Base-by-base conservation (phyloP, 2,888 invertebrate species). In the Schizaphis graminum region DNA sequence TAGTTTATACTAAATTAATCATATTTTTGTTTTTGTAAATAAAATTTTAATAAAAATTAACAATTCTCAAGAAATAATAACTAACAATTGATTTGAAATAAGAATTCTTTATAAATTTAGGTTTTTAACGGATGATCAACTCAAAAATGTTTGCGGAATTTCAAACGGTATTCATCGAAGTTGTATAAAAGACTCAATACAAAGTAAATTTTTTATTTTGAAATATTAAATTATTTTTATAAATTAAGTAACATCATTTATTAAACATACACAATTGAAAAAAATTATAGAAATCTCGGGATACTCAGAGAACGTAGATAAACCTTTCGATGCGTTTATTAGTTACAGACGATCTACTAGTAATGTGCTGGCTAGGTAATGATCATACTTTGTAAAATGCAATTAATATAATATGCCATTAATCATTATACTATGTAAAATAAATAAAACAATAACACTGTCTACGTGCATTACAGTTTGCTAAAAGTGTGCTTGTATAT, bases 291-390 rank as follows among this genome's bases (percentile, higher is more conserved):
- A 96, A 95, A 94, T 67, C 67, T 67, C 86, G 28, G 97, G 97
- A 94, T 97, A 97, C 89, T 97, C 97, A 95, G 98, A 98, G 95
- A 98, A 97, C 95, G 97, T 97, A 96, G 98, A 98, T 95, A 99
- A 99, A 96, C 98, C 98, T 91, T 96, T 99, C 95, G 99, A 99
- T 96, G 99, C 99, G 0, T 99, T 99, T 96, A 99, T 99, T 95
- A 99, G 99, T 96, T 99, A 99, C 96, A 97, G 99, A 95, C 97
- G 99, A 95, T 99, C 99, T 11, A 99, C 99, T 96, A 99, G 99
- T 92, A 99, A 99, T 8, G 99, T 99, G 96, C 96, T 99, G 95
- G 99, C 99, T 24, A 97, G 97, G 96, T 96, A 95, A 94, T 26
- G 21, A 13, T 35, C 24, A 24, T 85, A 35, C 49, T 91, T 35